Evolutionary conservation across 2,888 invertebrate species (phyloP), one percentile per base, ranked within the genome.

Genomic region (Diarsia dahlii): DNA sequence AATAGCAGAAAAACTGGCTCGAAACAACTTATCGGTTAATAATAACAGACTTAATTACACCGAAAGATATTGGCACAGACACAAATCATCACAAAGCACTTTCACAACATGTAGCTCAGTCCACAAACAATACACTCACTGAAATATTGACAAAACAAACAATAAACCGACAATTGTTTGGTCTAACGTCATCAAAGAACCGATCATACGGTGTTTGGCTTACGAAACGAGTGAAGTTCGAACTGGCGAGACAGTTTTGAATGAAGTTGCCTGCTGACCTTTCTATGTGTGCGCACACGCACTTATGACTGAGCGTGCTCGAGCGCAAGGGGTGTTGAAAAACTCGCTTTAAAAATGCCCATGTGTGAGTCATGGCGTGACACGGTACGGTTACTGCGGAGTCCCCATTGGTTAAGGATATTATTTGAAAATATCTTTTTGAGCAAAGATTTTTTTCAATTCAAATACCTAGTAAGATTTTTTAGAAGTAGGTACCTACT

Each of bases 91-190:
- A 86, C 71, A 86, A 82, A 88, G 71, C 89, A 91, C 91, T 81
- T 76, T 86, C 63, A 80, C 85, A 85, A 77, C 72, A 73, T 84
- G 83, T 79, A 88, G 74, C 82, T 88, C 85, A 84, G 79, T 86
- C 85, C 86, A 90, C 89, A 89, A 89, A 91, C 90, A 89, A 88
- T 87, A 87, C 23, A 62, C 82, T 88, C 84, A 88, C 83, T 84
- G 87, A 89, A 87, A 85, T 95, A 95, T 95, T 95, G 94, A 95
- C 95, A 94, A 94, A 95, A 95, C 95, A 94, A 93, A 92, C 89
- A 90, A 87, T 88, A 90, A 90, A 91, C 92, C 87, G 90, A 91
- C 91, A 90, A 93, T 93, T 93, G 93, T 95, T 92, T 92, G 85
- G 83, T 79, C 77, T 90, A 93, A 95, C 95, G 95, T 96, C 95